Conservation (phyloP, 1,140 invertebrate species). For the Lithobius niger region DNA sequence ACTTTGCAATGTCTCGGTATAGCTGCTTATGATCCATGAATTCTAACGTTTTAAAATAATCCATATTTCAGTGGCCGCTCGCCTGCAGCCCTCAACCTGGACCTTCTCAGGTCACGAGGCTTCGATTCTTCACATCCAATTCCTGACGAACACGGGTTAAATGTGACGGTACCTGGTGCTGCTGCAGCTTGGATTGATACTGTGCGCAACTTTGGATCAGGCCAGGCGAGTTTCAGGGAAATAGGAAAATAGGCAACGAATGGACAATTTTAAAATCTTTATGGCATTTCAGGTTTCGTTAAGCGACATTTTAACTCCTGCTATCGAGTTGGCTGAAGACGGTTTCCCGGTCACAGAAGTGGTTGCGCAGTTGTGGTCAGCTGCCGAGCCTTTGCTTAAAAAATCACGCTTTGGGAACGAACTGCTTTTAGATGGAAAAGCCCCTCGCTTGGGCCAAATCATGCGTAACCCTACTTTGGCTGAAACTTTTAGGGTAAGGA, state of each 20-base stretch:
- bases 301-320: conserved; percentile 19
- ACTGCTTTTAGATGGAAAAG: conserved; percentile 26
- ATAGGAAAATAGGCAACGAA: conserved; percentile 8
- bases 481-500: conserved; percentile 20
- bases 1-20: too few relatives aligned
- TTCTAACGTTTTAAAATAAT: too few relatives aligned
- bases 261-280: background rate
- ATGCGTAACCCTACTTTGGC: conserved; percentile 30
- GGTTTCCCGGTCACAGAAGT: conserved; percentile 27
- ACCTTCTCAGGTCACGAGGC: background rate
- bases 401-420: conserved; percentile 21
- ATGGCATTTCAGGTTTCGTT: background rate
- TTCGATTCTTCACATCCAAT: conserved; percentile 12
- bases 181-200: conserved; percentile 28
- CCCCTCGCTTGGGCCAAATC: conserved; percentile 29
- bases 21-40: too few relatives aligned
- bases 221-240: conserved; percentile 24
- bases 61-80: background rate
- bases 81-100: background rate
- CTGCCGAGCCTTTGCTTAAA: conserved; percentile 16
- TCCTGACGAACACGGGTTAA: conserved; percentile 23
- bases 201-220: conserved; percentile 26
- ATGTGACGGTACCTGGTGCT: conserved; percentile 30
- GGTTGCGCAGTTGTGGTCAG: conserved; percentile 23
- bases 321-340: conserved; percentile 28